These are phyloP conservation scores for Threskiornis aethiopicus DNA, from an alignment of 2,797 vertebrate species.

Conservation along the genomic window DNA sequence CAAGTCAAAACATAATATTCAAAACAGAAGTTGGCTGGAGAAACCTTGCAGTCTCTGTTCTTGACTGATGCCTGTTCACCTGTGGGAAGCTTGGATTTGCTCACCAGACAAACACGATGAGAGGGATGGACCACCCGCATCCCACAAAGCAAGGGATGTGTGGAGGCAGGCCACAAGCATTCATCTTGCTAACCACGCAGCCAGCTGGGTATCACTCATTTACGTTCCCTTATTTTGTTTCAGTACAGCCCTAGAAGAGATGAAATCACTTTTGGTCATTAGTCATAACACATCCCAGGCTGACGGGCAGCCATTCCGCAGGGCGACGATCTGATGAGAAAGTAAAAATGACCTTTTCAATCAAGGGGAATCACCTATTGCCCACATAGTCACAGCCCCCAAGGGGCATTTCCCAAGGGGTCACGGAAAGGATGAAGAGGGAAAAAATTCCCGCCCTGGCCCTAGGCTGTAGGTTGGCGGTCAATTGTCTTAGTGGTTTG, in stretches of 20 bases:
- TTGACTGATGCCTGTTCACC: neutral
- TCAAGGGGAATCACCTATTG: neutral
- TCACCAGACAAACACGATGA: neutral
- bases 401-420: neutral
- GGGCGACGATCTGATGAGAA: neutral
- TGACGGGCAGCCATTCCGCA: neutral
- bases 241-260: neutral
- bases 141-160: neutral
- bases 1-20: neutral
- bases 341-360: neutral
- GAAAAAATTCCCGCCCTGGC: neutral
- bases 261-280: neutral
- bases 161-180: neutral
- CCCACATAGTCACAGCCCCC: neutral
- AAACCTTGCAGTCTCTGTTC: neutral
- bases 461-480: neutral
- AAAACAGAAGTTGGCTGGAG: neutral
- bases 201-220: neutral
- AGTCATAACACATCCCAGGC: neutral
- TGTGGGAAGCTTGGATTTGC: neutral
- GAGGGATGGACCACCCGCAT: neutral
- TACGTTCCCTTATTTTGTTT: neutral
- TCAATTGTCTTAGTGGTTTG: neutral
- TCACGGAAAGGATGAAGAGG: neutral
- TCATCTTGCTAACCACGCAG: neutral